phyloP scores from a whole-genome alignment of 2,888 invertebrate species.

The Athetis lepigone region DNA sequence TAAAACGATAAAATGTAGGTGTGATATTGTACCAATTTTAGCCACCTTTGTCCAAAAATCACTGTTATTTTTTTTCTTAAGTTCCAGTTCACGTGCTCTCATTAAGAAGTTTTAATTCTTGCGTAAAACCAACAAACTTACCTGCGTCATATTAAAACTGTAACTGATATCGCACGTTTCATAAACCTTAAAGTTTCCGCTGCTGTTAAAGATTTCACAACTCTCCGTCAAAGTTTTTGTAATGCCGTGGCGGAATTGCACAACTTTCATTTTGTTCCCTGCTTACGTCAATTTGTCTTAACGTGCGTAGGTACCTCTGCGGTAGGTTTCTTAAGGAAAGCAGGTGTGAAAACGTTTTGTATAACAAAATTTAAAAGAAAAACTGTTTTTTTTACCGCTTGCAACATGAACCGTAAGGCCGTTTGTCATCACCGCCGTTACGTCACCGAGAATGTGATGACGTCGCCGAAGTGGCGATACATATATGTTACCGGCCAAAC shows the following conservation, averaged over 20 bases:
- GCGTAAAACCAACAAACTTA: conserved; percentile 20
- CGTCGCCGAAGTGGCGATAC: too few relatives aligned
- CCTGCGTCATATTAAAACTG: conserved; percentile 25
- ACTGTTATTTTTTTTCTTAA: too few relatives aligned
- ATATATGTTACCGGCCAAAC: too few relatives aligned
- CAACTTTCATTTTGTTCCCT: conserved; percentile 11
- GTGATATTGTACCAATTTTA: too few relatives aligned
- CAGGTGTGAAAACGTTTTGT: background rate
- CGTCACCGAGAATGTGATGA: too few relatives aligned
- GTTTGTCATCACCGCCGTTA: too few relatives aligned
- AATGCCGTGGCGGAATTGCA: conserved; percentile 17
- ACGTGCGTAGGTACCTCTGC: conserved; percentile 13
- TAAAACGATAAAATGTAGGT: too few relatives aligned
- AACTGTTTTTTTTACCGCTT: too few relatives aligned
- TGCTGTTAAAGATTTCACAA: conserved; percentile 31
- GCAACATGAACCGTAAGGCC: too few relatives aligned
- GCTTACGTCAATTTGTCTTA: conserved; percentile 7
- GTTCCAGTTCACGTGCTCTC: conserved; percentile 22
- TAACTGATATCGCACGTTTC: conserved; percentile 34
- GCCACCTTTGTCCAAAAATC: background rate
- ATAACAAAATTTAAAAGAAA: background rate
- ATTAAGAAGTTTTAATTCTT: conserved; percentile 10
- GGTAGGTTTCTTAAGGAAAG: conserved; percentile 24
- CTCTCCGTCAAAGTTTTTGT: conserved; percentile 32
- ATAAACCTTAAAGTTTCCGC: background rate